Evolutionary conservation across 1,140 invertebrate genomes (phyloP).

Genomic region (Spodoptera frugiperda): DNA sequence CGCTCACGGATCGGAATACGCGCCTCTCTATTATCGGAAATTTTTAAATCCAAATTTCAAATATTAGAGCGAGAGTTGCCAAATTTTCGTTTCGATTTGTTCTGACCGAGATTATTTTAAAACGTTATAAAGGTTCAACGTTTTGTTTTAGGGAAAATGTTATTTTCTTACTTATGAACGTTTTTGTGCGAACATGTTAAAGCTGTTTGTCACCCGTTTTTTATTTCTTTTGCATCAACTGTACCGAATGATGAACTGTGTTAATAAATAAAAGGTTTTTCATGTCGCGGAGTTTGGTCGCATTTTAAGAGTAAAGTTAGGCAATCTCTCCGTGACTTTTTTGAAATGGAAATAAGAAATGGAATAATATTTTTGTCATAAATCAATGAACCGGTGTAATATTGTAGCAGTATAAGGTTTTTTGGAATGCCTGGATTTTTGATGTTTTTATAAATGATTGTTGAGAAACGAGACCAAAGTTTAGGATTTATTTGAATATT

Average conservation of each 20-base stretch:
- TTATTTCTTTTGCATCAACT: slow-evolving; percentile 58
- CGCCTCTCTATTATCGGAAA: slow-evolving; percentile 40
- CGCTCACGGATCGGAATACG: slow-evolving; percentile 41
- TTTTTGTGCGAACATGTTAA: slow-evolving; percentile 26
- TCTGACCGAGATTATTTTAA: not conserved
- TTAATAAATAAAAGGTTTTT: slow-evolving; percentile 65
- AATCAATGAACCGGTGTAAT: slow-evolving; percentile 41
- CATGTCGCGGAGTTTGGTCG: slow-evolving; percentile 54
- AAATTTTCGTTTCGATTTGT: not conserved
- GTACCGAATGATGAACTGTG: slow-evolving; percentile 58
- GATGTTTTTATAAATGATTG: not conserved
- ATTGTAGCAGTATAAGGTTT: slow-evolving; percentile 19
- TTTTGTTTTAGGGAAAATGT: slow-evolving; percentile 18
- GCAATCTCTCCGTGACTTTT: slow-evolving; percentile 43
- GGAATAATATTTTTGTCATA: slow-evolving; percentile 42
- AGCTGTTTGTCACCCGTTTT: slow-evolving; percentile 47
- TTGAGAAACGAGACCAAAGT: not conserved
- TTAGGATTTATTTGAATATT: slow-evolving; percentile 1
- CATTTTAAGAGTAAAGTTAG: slow-evolving; percentile 47
- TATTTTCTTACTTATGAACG: slow-evolving; percentile 1
- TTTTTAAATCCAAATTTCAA: slow-evolving; percentile 20
- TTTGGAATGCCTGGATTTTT: slow-evolving; percentile 4
- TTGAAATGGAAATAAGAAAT: slow-evolving; percentile 32
- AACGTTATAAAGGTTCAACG: slow-evolving; percentile 4
- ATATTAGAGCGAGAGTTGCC: slow-evolving; percentile 8